Base-by-base conservation (phyloP, 1,140 invertebrate genomes). In the Drosophila littoralis region DNA sequence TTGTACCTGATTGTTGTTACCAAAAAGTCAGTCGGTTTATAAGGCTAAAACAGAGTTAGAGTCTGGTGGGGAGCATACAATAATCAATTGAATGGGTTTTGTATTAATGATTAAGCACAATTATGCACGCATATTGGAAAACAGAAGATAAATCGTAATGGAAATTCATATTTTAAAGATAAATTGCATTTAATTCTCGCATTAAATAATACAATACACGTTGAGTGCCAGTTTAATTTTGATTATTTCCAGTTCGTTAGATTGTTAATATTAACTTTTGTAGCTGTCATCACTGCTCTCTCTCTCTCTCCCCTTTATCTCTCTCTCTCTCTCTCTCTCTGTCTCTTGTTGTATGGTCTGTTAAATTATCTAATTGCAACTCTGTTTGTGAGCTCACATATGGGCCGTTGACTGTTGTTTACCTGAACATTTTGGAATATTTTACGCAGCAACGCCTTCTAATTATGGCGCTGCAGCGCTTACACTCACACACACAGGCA, bases 371-470 rank as follows among this genome's bases (percentile, higher is more conserved):
- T 64, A 74, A 77, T 77, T 69, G 57, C 36, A 54, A n/a, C 38
- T 68, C 15, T 65, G 40, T 71, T 67, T 70, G 58, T 22, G 36
- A 42, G 46, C 43, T 36, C 52, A 58, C 33, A 40, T 58, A 65
- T 42, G 15, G 38, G 17, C 33, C 40, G 36, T 46, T 43, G 32
- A n/a, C 46, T 45, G n/a, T 58, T 81, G 60, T 78, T 82, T 82
- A 61, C 58, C 35, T 58, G 33, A 5, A 51, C 60, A 58, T 75
- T 80, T 60, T 36, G 57, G 50, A 50, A 81, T 61, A 78, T 65
- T 63, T 85, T 52, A 60, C 59, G 60, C 67, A 43, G 67, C 71
- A 65, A 57, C 66, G 68, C 66, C 64, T 75, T 36, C 78, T 85
- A 71, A 86, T 86, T 78, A 85, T 60, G 57, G 64, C 33, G 32